Percentiles rank a stretch among this genome's conserved stretches.
Conservation (phyloP, 2,888 invertebrate species). For the Toxonevra muliebris region DNA sequence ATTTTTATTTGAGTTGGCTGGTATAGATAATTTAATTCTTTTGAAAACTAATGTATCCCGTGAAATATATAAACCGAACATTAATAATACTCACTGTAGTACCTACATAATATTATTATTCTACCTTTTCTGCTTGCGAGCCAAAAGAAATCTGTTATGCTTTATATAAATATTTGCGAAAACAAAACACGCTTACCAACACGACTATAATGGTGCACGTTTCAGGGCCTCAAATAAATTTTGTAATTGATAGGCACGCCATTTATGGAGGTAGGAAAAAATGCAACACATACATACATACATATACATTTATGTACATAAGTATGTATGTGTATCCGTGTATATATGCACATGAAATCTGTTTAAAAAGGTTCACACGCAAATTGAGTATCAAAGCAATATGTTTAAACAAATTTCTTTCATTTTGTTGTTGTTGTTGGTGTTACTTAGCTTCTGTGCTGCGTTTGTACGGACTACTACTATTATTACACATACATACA, state of each 20-base stretch:
- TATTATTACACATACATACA: not conserved
- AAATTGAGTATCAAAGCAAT: conserved; percentile 27
- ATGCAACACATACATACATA: not conserved
- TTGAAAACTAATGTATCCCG: too few species aligned
- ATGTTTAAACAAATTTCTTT: conserved; percentile 18
- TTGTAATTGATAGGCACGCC: conserved; percentile 26
- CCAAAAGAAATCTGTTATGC: not conserved
- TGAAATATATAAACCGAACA: too few species aligned
- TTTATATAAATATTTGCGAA: conserved; percentile 1
- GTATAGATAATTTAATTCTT: too few species aligned
- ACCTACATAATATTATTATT: not conserved
- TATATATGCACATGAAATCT: not conserved
- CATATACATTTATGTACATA: not conserved
- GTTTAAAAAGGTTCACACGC: conserved; percentile 24
- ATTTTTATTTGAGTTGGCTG: too few species aligned
- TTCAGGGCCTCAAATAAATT: conserved; percentile 11
- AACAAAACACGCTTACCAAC: not conserved
- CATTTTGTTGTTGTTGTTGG: not conserved
- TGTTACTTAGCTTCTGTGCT: not conserved
- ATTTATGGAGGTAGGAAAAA: conserved; percentile 4
- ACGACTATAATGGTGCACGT: not conserved
- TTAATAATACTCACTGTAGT: too few species aligned
- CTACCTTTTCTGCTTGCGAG: not conserved
- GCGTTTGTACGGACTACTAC: not conserved
- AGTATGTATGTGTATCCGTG: not conserved